A percentile compares a stretch with the other conserved stretches of the same genome.
Conservation (phyloP, 1,140 invertebrate genomes). For the Stenopsyche tienmushanensis region DNA sequence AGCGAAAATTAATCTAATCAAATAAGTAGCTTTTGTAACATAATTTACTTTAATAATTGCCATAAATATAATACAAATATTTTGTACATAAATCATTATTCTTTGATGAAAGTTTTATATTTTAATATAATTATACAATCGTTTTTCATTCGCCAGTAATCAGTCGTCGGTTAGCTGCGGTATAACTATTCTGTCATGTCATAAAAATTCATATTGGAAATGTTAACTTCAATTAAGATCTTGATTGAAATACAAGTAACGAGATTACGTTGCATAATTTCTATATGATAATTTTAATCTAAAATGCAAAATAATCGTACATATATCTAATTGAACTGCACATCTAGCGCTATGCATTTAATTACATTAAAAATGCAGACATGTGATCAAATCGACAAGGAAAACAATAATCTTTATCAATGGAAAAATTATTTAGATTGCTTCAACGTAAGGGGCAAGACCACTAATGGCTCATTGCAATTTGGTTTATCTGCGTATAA, state of each 20-base stretch:
- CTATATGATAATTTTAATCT: background rate
- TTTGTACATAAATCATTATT: too few species aligned
- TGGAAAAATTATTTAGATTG: background rate
- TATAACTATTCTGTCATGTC: background rate
- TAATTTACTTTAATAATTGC: too few species aligned
- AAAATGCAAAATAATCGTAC: background rate
- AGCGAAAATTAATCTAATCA: too few species aligned
- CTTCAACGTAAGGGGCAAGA: conserved; percentile 57
- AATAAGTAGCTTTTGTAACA: too few species aligned
- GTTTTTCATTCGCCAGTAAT: too few species aligned
- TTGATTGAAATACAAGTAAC: background rate
- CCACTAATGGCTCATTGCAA: conserved; percentile 61
- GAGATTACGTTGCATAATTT: background rate
- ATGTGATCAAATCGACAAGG: background rate
- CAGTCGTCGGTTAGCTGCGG: too few species aligned
- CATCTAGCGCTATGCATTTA: background rate
- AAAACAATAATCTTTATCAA: background rate
- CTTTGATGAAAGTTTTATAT: too few species aligned
- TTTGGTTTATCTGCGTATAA: conserved; percentile 71
- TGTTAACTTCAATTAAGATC: background rate
- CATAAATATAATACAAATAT: too few species aligned
- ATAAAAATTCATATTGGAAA: background rate
- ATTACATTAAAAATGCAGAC: background rate
- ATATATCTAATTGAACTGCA: background rate
- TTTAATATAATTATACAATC: too few species aligned